These are phyloP conservation scores for Hipposideros armiger DNA, from an alignment of 2,113 vertebrate genomes.

Conservation along the genomic window DNA sequence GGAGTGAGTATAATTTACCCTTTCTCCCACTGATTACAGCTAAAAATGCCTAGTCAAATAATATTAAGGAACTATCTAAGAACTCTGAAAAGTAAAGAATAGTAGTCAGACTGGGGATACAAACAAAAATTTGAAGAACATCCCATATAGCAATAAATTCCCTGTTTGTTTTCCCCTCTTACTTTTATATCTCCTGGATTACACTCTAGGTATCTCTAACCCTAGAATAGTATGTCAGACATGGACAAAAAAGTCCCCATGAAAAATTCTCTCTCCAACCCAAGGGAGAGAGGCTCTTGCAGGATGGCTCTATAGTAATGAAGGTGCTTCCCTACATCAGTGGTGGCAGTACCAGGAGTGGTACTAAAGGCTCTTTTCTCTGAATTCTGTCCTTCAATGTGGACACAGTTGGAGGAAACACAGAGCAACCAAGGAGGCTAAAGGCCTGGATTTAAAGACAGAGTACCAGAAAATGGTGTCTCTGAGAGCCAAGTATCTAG, in stretches of 20 bases:
- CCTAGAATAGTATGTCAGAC: not conserved
- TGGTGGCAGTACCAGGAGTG: not conserved
- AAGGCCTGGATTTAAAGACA: not conserved
- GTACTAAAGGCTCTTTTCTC: not conserved
- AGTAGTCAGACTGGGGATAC: not conserved
- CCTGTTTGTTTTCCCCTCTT: not conserved
- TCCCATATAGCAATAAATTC: not conserved
- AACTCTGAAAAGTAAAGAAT: slow-evolving; percentile 35
- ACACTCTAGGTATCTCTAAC: not conserved
- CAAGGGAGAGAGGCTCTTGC: not conserved
- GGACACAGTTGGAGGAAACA: not conserved
- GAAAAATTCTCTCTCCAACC: not conserved
- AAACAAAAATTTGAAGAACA: not conserved
- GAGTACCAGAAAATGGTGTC: not conserved
- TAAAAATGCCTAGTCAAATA: not conserved
- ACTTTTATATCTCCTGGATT: not conserved
- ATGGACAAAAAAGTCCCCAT: not conserved
- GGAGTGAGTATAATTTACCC: not conserved
- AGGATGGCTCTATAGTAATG: not conserved
- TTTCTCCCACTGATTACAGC: not conserved
- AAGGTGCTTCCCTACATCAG: not conserved
- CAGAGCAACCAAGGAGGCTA: not conserved
- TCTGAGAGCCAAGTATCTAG: not conserved
- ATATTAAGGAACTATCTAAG: not conserved
- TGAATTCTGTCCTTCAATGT: not conserved